Base-by-base conservation (phyloP, 2,113 vertebrate genomes). In the Cisticola juncidis region DNA sequence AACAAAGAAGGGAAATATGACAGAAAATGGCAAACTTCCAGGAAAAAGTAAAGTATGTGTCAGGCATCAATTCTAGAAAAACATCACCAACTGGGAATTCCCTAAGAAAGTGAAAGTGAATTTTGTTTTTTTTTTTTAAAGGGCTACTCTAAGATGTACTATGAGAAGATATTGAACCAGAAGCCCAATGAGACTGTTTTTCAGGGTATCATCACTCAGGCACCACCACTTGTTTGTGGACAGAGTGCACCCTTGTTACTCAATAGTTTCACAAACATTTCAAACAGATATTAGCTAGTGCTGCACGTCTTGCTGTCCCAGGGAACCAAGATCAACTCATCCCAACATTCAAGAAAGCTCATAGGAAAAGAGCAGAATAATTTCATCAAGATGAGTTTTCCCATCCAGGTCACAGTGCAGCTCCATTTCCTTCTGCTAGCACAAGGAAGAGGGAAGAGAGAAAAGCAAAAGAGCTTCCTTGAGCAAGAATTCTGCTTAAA, bases 211-310 rank as follows among this genome's bases (percentile, higher is more conserved):
- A n/a, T 3, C 60, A 6, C 33, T 5, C 38, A 86, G 45, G 22
- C 38, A 83, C 23, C 58, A 61, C 11, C 68, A 73, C 33, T 50
- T 50, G 9, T 56, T 44, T 42, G 71, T 19, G 35, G 64, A 31
- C 53, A 65, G 11, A 45, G 45, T 5, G 7, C 6, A 21, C 56
- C 47, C 28, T 51, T 31, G 40, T 82, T 36, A 61, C 6, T 6
- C 66, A 65, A 21, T 1, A 69, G 36, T 61, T 85, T 87, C 74
- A 61, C 42, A 57, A 93, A 53, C 57, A 26, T 36, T 50, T 85
- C 45, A 28, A 57, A 71, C 4, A 8, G 31, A 1, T 13, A 53
- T 8, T 65, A 64, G 4, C 48, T 9, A 7, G 7, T 1, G 3
- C 35, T 38, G 31, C 45, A 48, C 25, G 42, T 79, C 57, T 62